These are phyloP conservation scores for Neoitamus cyanurus DNA, from an alignment of 2,888 invertebrate species.

Conservation along the genomic window DNA sequence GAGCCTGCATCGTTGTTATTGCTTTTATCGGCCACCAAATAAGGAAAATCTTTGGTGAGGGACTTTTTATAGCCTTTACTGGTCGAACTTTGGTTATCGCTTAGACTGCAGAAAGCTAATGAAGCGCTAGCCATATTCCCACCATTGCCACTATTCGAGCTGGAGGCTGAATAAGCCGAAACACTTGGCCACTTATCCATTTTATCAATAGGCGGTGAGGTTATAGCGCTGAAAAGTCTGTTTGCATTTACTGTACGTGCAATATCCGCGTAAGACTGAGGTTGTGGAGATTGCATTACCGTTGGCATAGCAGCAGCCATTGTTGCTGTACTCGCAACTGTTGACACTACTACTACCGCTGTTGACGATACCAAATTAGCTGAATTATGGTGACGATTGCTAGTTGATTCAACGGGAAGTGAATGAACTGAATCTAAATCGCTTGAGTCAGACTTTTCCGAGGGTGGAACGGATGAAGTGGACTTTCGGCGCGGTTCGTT, in stretches of 20 bases:
- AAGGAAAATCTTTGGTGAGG: slow-evolving; percentile 58
- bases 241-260: slow-evolving; percentile 70
- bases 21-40: slow-evolving; percentile 53
- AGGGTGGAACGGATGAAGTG: slow-evolving; percentile 83
- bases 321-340: not conserved
- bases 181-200: slow-evolving; percentile 56
- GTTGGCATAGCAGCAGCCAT: slow-evolving; percentile 49
- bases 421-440: slow-evolving; percentile 87
- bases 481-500: slow-evolving; percentile 71
- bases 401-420: slow-evolving; percentile 72
- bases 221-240: slow-evolving; percentile 7
- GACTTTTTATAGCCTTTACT: slow-evolving; percentile 47
- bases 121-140: not conserved
- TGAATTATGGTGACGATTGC: slow-evolving; percentile 55
- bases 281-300: slow-evolving; percentile 56
- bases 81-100: slow-evolving; percentile 46
- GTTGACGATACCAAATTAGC: slow-evolving; percentile 38
- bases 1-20: slow-evolving; percentile 47
- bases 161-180: slow-evolving; percentile 50
- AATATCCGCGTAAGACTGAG: slow-evolving; percentile 83
- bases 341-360: slow-evolving; percentile 52
- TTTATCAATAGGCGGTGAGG: slow-evolving; percentile 43
- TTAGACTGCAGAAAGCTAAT: not conserved
- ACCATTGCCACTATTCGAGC: slow-evolving; percentile 2
- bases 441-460: slow-evolving; percentile 86